phyloP scores from a whole-genome alignment of 2,797 vertebrate genomes.

The Fistularia tabacaria region DNA sequence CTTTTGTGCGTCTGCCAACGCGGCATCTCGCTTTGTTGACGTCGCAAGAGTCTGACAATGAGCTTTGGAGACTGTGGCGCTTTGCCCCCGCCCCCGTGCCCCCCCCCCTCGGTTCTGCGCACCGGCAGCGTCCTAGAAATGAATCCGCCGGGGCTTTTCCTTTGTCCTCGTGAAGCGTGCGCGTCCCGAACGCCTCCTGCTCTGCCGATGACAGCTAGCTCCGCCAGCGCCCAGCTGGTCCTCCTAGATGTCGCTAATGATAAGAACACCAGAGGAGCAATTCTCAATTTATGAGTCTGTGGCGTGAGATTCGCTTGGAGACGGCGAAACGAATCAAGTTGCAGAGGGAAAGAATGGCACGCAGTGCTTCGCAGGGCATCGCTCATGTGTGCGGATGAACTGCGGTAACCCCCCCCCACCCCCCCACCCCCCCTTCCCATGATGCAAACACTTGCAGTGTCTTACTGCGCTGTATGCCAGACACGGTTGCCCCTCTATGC shows the following conservation, averaged over 20 bases:
- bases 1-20: constrained; percentile 6
- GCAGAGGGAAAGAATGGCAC: too few species aligned
- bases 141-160: constrained; percentile 20
- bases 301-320: too few species aligned
- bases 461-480: constrained; percentile 28
- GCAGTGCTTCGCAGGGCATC: too few species aligned
- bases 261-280: too few species aligned
- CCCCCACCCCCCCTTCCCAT: too few species aligned
- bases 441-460: too few species aligned
- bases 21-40: constrained; percentile 7
- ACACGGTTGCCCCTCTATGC: constrained; percentile 23
- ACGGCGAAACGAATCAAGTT: too few species aligned
- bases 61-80: constrained; percentile 1
- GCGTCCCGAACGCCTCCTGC: constrained; percentile 23
- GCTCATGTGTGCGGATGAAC: too few species aligned
- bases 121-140: constrained; percentile 29
- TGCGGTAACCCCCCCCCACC: too few species aligned
- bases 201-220: constrained; percentile 19
- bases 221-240: constrained; percentile 25
- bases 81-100: constrained; percentile 13
- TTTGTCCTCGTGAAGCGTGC: constrained; percentile 15
- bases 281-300: too few species aligned
- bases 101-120: neutral
- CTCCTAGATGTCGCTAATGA: constrained; percentile 7
- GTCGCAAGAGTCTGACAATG: constrained; percentile 28